phyloP scores from a whole-genome alignment of 2,797 vertebrate genomes.

The Oryzias sinensis region DNA sequence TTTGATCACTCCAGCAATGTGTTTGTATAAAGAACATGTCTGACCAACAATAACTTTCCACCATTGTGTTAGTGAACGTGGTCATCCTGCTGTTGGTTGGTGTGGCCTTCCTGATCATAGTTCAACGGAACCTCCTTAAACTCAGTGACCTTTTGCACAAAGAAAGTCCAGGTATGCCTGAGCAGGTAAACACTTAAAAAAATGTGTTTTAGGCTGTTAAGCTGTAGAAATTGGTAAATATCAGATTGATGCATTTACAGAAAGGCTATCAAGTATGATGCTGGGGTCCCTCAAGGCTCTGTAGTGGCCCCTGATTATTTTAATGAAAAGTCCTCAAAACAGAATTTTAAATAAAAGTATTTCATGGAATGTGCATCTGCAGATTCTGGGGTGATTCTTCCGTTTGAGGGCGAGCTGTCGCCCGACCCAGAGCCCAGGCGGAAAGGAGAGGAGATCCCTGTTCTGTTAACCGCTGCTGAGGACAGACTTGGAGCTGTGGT shows the following conservation, averaged over 20 bases:
- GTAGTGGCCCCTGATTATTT: no score
- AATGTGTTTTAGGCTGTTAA: not conserved
- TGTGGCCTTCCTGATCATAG: constrained; percentile 88
- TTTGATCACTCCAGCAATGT: no score
- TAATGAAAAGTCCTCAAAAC: no score
- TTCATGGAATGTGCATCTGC: not conserved
- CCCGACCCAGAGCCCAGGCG: constrained; percentile 56
- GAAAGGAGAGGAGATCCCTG: constrained; percentile 84
- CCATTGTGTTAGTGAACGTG: constrained; percentile 84
- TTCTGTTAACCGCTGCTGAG: constrained; percentile 89
- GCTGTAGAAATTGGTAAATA: no score
- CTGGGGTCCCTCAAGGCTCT: no score
- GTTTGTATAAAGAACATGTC: no score
- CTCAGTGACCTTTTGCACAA: constrained; percentile 89
- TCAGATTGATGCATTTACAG: no score
- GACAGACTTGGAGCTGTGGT: constrained; percentile 90
- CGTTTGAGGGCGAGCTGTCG: constrained; percentile 83
- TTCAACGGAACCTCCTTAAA: constrained; percentile 91
- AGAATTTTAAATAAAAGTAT: not conserved
- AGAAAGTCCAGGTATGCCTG: constrained; percentile 82
- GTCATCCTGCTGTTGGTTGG: constrained; percentile 85
- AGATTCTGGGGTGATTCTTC: constrained; percentile 71
- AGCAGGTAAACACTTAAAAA: not conserved
- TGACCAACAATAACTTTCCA: no score
- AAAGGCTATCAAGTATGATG: no score